These are phyloP conservation scores for Drosophila orosa DNA, from an alignment of 1,140 invertebrate species.

Conservation along the genomic window DNA sequence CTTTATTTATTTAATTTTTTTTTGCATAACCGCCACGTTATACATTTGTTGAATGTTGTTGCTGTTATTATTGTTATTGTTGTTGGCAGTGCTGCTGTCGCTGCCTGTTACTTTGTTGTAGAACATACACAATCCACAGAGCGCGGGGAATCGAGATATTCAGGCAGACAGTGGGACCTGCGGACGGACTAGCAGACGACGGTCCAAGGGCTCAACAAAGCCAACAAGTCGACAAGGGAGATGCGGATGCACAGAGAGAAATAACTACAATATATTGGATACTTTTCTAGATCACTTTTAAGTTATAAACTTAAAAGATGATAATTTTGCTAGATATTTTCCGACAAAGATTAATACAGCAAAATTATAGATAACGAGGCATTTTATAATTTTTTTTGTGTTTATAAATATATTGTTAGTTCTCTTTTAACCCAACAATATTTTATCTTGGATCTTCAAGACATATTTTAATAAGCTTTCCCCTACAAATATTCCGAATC, in stretches of 20 bases:
- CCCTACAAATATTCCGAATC: too few species aligned
- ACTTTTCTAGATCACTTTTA: not conserved
- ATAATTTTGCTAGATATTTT: not conserved
- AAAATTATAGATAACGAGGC: too few species aligned
- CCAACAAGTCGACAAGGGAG: constrained; percentile 76
- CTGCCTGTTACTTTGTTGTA: constrained; percentile 76
- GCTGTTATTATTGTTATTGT: constrained; percentile 27
- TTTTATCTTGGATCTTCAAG: too few species aligned
- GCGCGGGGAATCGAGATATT: constrained; percentile 35
- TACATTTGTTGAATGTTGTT: constrained; percentile 28
- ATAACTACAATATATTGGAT: too few species aligned
- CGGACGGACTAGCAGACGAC: constrained; percentile 19
- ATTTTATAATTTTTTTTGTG: too few species aligned
- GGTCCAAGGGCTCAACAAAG: constrained; percentile 73
- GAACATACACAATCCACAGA: constrained; percentile 62
- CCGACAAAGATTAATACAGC: too few species aligned
- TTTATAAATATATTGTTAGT: too few species aligned
- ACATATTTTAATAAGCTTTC: too few species aligned
- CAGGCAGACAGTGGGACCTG: constrained; percentile 20
- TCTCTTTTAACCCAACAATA: too few species aligned
- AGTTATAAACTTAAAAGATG: not conserved
- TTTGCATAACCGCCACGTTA: constrained; percentile 43
- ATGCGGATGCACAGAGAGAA: constrained; percentile 8
- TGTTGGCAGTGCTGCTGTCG: constrained; percentile 36
- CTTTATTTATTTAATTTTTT: constrained; percentile 31